Conservation (phyloP, 2,113 vertebrate genomes). For the Stigmatopora argus region DNA sequence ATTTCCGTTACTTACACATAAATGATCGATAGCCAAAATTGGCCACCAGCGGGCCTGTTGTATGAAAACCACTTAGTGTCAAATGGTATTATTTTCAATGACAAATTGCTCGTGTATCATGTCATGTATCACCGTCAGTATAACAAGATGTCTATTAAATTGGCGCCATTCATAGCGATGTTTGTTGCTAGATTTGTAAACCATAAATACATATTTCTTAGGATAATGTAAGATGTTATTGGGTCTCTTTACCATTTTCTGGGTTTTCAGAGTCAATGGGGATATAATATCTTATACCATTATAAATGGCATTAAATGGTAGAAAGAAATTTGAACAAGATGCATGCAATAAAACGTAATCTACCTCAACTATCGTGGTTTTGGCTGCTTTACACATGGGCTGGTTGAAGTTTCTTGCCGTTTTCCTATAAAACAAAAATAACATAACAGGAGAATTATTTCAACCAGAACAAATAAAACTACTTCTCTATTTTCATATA, state of each 20-base stretch:
- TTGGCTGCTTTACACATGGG: slow-evolving; percentile 97
- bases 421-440: slow-evolving; percentile 74
- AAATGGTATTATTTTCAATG: background rate
- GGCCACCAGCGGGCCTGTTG: background rate
- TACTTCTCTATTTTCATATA: too few relatives aligned
- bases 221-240: background rate
- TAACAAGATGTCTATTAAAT: background rate
- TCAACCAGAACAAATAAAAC: background rate
- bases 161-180: background rate
- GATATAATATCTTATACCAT: too few relatives aligned
- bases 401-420: slow-evolving; percentile 94
- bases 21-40: background rate
- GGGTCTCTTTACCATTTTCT: background rate
- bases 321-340: background rate
- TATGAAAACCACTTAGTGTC: background rate
- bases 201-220: background rate
- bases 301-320: background rate
- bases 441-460: background rate
- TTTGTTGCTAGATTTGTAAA: background rate
- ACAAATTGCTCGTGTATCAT: background rate
- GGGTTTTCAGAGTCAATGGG: background rate
- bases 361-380: slow-evolving; percentile 91
- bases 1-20: background rate
- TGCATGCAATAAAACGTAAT: slow-evolving; percentile 13
- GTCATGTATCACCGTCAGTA: background rate